Percentiles rank a stretch among this genome's conserved stretches.
Conservation (phyloP, 2,797 vertebrate genomes). For the Eulemur albifrons region DNA sequence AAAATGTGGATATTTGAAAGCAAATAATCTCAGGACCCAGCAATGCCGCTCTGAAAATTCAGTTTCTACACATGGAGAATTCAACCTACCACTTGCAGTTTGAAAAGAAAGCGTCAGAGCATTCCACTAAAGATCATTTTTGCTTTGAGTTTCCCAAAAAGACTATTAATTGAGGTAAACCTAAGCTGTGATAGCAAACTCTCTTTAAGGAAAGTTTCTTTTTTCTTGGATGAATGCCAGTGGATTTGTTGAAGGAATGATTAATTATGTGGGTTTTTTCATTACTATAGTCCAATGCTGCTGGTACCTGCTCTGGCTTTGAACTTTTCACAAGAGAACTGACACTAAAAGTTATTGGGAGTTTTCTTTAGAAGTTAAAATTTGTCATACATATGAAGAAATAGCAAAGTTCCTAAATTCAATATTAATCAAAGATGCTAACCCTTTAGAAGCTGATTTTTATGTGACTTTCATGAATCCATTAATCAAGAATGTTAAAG, state of each 20-base stretch:
- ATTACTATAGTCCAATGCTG: slow-evolving; percentile 41
- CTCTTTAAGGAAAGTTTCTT: slow-evolving; percentile 61
- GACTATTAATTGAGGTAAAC: slow-evolving; percentile 55
- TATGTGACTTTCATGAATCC: slow-evolving; percentile 45
- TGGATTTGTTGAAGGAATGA: slow-evolving; percentile 50
- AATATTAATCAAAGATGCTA: slow-evolving; percentile 64
- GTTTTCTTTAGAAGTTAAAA: slow-evolving; percentile 47
- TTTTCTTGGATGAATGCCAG: slow-evolving; percentile 62
- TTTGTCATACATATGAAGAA: slow-evolving; percentile 53
- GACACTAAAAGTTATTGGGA: slow-evolving; percentile 43
- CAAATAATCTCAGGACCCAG: slow-evolving; percentile 3
- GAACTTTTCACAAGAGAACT: slow-evolving; percentile 49
- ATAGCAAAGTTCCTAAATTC: slow-evolving; percentile 41
- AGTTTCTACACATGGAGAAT: neutral
- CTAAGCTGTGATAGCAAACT: neutral
- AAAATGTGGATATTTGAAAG: slow-evolving; percentile 47
- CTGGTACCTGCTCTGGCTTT: slow-evolving; percentile 49
- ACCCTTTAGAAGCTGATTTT: slow-evolving; percentile 45
- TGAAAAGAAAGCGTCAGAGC: slow-evolving; percentile 15
- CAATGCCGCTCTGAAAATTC: slow-evolving; percentile 41
- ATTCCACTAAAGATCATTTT: neutral
- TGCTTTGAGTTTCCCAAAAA: slow-evolving; percentile 47
- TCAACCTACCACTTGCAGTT: neutral
- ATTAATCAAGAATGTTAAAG: slow-evolving; percentile 50
- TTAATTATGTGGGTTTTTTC: slow-evolving; percentile 62